Evolutionary conservation across 1,140 invertebrate genomes (phyloP).

Genomic region (Lanistes nyassanus): DNA sequence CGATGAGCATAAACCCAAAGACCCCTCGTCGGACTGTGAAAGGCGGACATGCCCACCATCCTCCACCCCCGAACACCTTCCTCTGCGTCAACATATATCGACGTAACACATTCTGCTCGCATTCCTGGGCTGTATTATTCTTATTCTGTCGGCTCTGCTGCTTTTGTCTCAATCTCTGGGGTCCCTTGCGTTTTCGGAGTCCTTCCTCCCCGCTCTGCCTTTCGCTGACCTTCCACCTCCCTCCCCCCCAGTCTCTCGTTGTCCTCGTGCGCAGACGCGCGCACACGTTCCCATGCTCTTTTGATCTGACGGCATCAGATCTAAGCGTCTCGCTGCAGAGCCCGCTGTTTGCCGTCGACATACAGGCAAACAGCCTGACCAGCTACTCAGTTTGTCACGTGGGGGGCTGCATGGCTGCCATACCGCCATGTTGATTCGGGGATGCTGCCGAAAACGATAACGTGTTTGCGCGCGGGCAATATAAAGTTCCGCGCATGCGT

Average conservation of each 20-base stretch:
- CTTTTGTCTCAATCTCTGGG: neutral
- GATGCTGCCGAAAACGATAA: neutral
- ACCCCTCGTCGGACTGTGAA: too few species aligned
- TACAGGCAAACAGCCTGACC: conserved; percentile 2
- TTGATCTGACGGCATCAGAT: neutral
- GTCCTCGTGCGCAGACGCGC: neutral
- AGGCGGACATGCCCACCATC: too few species aligned
- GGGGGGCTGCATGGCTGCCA: neutral
- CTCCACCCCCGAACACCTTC: too few species aligned
- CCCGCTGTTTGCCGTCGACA: neutral
- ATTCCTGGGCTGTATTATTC: neutral
- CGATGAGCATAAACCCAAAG: too few species aligned
- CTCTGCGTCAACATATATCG: too few species aligned
- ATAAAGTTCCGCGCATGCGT: neutral
- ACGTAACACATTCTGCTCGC: neutral
- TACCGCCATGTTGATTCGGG: neutral
- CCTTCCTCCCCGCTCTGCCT: neutral
- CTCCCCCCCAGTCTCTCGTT: neutral
- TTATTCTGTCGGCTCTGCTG: neutral
- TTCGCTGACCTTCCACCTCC: neutral
- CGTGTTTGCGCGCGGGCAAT: neutral
- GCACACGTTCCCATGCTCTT: neutral
- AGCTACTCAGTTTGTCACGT: neutral
- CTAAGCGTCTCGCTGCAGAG: neutral
- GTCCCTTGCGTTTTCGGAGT: neutral